Base-by-base conservation (phyloP, 2,888 invertebrate species). In the Apamea monoglypha region DNA sequence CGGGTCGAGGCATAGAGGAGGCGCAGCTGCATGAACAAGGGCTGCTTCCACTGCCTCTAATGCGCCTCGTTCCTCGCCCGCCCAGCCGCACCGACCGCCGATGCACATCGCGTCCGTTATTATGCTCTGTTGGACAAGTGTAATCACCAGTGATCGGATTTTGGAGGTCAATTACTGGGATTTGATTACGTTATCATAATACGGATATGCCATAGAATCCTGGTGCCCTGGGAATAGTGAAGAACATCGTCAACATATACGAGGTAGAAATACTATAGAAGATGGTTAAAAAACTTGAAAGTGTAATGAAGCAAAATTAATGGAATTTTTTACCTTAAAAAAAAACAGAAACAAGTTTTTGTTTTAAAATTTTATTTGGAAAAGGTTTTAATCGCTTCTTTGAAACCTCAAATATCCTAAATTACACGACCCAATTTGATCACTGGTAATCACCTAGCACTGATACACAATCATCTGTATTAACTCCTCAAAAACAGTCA, bases 1-100 rank as follows among this genome's bases (percentile, higher is more conserved):
- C 7, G 99, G 99, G 95, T 99, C 99, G 74, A 99, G 97, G 94
- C 99, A 99, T 59, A 99, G 96, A 10, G 98, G 98, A 25, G 98
- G 99, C 84, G 98, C 98, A 8, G 99, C 98, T 25, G 98, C 98
- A 91, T 98, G 97, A 63, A 99, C 97, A 82, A 99, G 94, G 89
- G 98, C 98, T 84, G 99, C 98, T 94, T 99, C 99, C 79, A 99
- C 95, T 73, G 96, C 96, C 76, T 96, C 96, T 18, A 96, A 78
- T 0, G 98, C 97, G 78, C 98, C 97, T 81, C 98, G 97, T 92
- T 99, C 99, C 86, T 98, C 98, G 44, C 97, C 97, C 50, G 97
- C 98, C 98, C 98, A 98, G 1, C 97, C 97, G 78, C 95, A 95
- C 1, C 95, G 94, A 1, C 95, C 94, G 16, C 97, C 97, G 82